phyloP scores from a whole-genome alignment of 2,797 vertebrate genomes.

The Sibirionetta formosa region DNA sequence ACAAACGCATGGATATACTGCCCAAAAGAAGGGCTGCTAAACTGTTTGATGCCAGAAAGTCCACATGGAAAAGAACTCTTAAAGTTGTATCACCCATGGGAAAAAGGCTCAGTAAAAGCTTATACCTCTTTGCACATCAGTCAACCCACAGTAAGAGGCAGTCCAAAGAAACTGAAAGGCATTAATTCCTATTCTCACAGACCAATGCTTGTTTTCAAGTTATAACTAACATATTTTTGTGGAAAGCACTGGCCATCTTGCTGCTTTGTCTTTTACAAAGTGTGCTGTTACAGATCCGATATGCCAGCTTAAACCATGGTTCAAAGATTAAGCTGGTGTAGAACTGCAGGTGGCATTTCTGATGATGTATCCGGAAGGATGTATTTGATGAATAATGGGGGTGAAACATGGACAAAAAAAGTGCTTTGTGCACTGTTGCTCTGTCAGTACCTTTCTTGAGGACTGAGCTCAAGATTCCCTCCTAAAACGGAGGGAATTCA shows the following conservation, averaged over 20 bases:
- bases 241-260: background rate
- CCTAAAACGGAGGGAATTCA: background rate
- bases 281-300: background rate
- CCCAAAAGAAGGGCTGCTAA: background rate
- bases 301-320: rapidly evolving
- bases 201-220: background rate
- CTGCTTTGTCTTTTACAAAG: background rate
- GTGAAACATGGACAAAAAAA: background rate
- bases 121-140: background rate
- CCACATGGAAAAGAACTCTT: background rate
- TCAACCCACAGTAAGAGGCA: background rate
- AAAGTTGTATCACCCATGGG: background rate
- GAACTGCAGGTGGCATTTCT: background rate
- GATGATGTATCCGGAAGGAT: background rate
- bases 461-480: background rate
- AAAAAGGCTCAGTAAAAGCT: background rate
- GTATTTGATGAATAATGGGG: background rate
- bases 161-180: background rate
- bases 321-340: background rate
- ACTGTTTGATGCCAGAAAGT: background rate
- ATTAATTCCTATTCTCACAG: background rate
- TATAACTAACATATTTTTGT: background rate
- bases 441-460: background rate
- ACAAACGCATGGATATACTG: background rate
- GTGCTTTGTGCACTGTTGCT: background rate